Evolutionary conservation across 2,113 vertebrate genomes (phyloP).

Genomic region (Origma solitaria): DNA sequence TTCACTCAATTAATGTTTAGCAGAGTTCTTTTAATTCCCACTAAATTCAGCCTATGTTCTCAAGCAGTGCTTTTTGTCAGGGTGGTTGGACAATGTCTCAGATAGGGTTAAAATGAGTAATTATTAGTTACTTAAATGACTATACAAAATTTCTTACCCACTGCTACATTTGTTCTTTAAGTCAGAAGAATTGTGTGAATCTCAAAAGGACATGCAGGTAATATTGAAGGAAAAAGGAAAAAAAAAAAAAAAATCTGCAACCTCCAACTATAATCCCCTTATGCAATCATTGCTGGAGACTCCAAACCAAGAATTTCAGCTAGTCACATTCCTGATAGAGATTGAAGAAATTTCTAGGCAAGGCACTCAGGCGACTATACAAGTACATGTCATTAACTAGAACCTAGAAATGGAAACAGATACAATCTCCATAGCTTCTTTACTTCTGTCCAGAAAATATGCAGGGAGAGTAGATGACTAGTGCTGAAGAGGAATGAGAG

Average conservation of each 20-base stretch:
- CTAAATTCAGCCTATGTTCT: not conserved
- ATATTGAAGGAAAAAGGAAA: not conserved
- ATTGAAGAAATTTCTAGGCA: not conserved
- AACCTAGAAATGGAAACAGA: not conserved
- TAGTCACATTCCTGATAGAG: not conserved
- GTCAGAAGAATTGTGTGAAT: not conserved
- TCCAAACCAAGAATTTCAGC: not conserved
- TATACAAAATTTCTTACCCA: not conserved
- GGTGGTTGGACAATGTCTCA: not conserved
- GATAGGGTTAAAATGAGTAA: not conserved
- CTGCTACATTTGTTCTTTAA: not conserved
- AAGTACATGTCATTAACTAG: not conserved
- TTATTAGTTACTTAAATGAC: not conserved
- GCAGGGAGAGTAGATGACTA: not conserved
- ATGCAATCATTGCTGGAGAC: not conserved
- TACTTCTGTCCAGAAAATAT: not conserved
- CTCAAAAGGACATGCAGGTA: not conserved
- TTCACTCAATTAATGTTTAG: not conserved
- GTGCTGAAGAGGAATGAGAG: not conserved
- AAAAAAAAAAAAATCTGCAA: not conserved
- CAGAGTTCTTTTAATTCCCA: not conserved
- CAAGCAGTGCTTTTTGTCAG: not conserved
- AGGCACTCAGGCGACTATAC: not conserved
- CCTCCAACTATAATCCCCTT: not conserved
- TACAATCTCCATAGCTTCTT: not conserved